Conservation (phyloP, 2,888 invertebrate species). For the Abscondita cerata region DNA sequence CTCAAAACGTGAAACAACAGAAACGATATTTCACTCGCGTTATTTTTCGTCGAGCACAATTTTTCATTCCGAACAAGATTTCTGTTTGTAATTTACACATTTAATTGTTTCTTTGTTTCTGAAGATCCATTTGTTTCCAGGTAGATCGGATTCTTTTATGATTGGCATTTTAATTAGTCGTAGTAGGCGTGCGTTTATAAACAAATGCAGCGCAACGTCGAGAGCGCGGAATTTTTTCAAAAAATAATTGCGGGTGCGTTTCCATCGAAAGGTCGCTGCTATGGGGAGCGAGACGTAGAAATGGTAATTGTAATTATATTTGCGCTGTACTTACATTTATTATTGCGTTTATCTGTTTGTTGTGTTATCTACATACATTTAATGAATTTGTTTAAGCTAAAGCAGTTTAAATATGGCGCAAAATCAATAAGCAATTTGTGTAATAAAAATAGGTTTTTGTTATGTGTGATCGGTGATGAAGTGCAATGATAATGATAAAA, state of each 20-base stretch:
- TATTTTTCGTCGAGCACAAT: conserved; percentile 53
- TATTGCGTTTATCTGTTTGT: conserved; percentile 36
- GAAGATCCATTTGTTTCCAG: conserved; percentile 41
- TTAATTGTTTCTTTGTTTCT: conserved; percentile 56
- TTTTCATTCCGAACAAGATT: conserved; percentile 55
- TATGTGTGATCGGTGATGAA: conserved; percentile 35
- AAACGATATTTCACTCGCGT: conserved; percentile 55
- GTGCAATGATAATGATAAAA: conserved; percentile 48
- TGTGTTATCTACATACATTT: conserved; percentile 33
- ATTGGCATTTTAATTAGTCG: conserved; percentile 41
- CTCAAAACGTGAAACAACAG: conserved; percentile 51
- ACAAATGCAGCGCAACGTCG: too few relatives aligned
- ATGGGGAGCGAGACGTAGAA: not conserved
- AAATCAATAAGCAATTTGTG: conserved; percentile 47
- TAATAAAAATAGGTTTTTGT: conserved; percentile 40
- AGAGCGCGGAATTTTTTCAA: too few relatives aligned
- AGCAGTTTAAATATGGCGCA: conserved; percentile 39
- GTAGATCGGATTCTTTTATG: conserved; percentile 31
- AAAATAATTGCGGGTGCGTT: too few relatives aligned
- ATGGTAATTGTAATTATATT: conserved; percentile 29
- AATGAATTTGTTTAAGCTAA: conserved; percentile 36
- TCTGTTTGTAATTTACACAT: conserved; percentile 57
- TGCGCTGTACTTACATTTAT: conserved; percentile 32
- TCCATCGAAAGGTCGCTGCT: too few relatives aligned
- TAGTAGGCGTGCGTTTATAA: too few relatives aligned